These are phyloP conservation scores for Sinentomon sp. DNA, from an alignment of 2,888 invertebrate species.

Conservation along the genomic window DNA sequence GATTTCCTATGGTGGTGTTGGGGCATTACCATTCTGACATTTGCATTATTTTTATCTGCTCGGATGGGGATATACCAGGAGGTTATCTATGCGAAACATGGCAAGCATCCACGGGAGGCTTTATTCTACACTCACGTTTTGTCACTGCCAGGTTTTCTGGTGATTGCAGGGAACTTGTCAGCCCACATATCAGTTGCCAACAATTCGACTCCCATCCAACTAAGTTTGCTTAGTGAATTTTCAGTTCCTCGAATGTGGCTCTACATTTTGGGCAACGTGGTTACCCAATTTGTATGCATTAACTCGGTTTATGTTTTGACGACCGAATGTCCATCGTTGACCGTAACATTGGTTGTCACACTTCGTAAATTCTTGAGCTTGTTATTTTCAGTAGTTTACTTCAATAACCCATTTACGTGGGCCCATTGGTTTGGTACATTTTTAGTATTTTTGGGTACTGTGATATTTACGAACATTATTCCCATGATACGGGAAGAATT, in stretches of 20 bases:
- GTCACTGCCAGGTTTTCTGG: slow-evolving; percentile 63
- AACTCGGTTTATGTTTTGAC: slow-evolving; percentile 81
- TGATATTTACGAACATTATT: too few relatives aligned
- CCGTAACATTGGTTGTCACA: slow-evolving; percentile 85
- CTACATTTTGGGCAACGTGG: slow-evolving; percentile 48
- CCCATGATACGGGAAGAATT: too few relatives aligned
- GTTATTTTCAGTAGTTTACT: slow-evolving; percentile 81
- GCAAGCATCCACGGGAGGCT: slow-evolving; percentile 75
- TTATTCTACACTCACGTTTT: slow-evolving; percentile 65
- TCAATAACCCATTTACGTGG: slow-evolving; percentile 71
- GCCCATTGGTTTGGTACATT: slow-evolving; percentile 74
- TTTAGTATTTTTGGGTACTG: slow-evolving; percentile 79
- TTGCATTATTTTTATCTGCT: slow-evolving; percentile 73
- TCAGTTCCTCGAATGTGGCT: slow-evolving; percentile 42
- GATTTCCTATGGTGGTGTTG: slow-evolving; percentile 36
- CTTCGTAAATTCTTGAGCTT: slow-evolving; percentile 81
- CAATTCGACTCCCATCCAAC: slow-evolving; percentile 28
- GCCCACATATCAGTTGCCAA: slow-evolving; percentile 44
- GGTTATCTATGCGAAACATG: slow-evolving; percentile 46
- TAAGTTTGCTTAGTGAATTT: slow-evolving; percentile 30
- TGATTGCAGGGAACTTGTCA: slow-evolving; percentile 45
- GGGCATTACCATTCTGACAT: slow-evolving; percentile 50
- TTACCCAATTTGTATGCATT: slow-evolving; percentile 81
- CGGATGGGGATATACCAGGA: slow-evolving; percentile 90
- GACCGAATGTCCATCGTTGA: slow-evolving; percentile 73